A percentile compares a stretch with the other conserved stretches of the same genome.
phyloP scores from a whole-genome alignment of 2,113 vertebrate species.

The Lophotis ruficrista region DNA sequence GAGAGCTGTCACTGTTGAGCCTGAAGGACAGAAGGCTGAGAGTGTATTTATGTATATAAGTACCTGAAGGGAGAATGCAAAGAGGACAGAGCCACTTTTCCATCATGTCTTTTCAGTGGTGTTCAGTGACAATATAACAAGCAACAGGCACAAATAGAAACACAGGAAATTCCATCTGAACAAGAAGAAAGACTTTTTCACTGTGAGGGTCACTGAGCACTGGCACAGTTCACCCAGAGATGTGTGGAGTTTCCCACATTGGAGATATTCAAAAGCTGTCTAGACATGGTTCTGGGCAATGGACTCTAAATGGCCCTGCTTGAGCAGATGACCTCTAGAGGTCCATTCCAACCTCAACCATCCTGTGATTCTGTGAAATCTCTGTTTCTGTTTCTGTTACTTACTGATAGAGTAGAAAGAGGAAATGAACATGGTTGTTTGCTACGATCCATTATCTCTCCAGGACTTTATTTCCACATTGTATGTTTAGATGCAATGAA shows the following conservation, averaged over 20 bases:
- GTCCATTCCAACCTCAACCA: not conserved
- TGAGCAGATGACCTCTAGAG: not conserved
- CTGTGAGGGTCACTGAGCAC: not conserved
- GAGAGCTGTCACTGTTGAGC: not conserved
- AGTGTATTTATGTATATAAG: not conserved
- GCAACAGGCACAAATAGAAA: not conserved
- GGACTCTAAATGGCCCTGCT: not conserved
- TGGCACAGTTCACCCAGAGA: not conserved
- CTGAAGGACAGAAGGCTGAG: not conserved
- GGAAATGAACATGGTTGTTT: fast-evolving
- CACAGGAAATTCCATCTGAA: not conserved
- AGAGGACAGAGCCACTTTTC: not conserved
- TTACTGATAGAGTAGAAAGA: not conserved
- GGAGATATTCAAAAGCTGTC: not conserved
- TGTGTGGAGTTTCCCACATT: not conserved
- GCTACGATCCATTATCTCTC: not conserved
- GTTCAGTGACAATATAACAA: not conserved
- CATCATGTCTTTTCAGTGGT: not conserved
- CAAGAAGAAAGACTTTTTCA: not conserved
- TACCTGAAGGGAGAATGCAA: not conserved
- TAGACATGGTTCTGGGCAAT: not conserved
- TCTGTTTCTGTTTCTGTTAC: not conserved
- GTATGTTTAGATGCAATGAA: not conserved
- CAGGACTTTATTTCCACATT: not conserved
- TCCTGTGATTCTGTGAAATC: not conserved